These are phyloP conservation scores for Acanthochromis polyacanthus DNA, from an alignment of 2,113 vertebrate genomes.

Conservation along the genomic window DNA sequence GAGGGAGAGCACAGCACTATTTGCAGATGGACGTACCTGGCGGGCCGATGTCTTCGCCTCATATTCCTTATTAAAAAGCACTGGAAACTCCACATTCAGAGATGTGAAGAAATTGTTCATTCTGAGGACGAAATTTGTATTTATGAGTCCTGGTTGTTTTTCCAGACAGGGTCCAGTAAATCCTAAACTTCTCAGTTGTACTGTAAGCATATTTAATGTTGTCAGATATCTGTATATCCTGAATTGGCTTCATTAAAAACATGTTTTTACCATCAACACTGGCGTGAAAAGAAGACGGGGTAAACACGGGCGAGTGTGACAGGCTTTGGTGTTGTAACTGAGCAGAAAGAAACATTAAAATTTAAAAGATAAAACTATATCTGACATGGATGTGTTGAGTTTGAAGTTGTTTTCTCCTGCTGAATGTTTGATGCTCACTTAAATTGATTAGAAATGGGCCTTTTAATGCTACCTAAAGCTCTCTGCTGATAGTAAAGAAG, in stretches of 20 bases:
- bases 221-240: slow-evolving; percentile 65
- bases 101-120: slow-evolving; percentile 14
- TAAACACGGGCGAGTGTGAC: background rate
- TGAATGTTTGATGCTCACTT: too few relatives aligned
- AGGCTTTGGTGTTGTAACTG: too few relatives aligned
- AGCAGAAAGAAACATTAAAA: too few relatives aligned
- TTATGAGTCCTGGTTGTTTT: slow-evolving; percentile 48
- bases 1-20: slow-evolving; percentile 22
- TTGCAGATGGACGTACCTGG: slow-evolving; percentile 23
- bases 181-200: slow-evolving; percentile 53
- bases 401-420: too few relatives aligned
- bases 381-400: too few relatives aligned
- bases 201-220: slow-evolving; percentile 70
- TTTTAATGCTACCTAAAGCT: too few relatives aligned
- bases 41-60: background rate
- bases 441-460: too few relatives aligned
- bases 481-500: too few relatives aligned
- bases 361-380: too few relatives aligned
- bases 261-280: background rate
- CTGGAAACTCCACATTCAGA: slow-evolving; percentile 27
- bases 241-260: slow-evolving; percentile 72
- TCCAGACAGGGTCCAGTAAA: slow-evolving; percentile 46
- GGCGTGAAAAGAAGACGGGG: background rate
- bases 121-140: slow-evolving; percentile 27
- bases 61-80: slow-evolving; percentile 15